Percentiles rank a stretch among this genome's conserved stretches.
Evolutionary conservation across 2,113 vertebrate species (phyloP).

Genomic region (Tapirus terrestris): DNA sequence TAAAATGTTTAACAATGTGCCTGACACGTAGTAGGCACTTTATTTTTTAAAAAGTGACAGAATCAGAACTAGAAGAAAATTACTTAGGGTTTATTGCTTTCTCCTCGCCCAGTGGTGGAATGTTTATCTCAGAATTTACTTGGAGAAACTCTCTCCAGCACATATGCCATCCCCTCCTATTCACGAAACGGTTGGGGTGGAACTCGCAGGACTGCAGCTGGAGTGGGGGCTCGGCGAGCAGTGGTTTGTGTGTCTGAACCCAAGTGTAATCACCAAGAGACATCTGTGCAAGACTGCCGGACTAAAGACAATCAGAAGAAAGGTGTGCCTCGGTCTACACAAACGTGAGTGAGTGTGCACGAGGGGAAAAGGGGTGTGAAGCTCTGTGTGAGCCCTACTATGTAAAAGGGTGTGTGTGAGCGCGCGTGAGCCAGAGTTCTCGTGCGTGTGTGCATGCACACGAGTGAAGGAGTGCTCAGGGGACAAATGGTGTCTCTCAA

Average conservation of each 20-base stretch:
- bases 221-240: fast-evolving
- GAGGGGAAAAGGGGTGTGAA: too few species aligned
- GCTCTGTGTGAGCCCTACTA: not conserved
- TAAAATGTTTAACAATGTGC: not conserved
- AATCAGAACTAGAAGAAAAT: not conserved
- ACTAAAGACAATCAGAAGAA: not conserved
- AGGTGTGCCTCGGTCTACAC: not conserved
- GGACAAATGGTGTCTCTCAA: too few species aligned
- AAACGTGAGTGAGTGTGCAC: not conserved
- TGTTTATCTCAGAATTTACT: not conserved
- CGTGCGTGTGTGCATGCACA: fast-evolving
- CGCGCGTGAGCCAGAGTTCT: fast-evolving
- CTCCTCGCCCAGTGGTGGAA: not conserved
- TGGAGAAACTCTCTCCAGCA: not conserved
- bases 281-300: not conserved
- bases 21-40: not conserved
- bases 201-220: fast-evolving
- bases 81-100: too few species aligned
- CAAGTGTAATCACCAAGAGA: not conserved
- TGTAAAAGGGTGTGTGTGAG: too few species aligned
- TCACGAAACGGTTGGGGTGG: too few species aligned
- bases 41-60: not conserved
- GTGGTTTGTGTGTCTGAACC: too few species aligned
- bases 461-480: too few species aligned
- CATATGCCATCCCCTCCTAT: fast-evolving